A percentile compares a stretch with the other conserved stretches of the same genome.
phyloP scores from a whole-genome alignment of 2,797 vertebrate species.

The Meriones psammophilus region DNA sequence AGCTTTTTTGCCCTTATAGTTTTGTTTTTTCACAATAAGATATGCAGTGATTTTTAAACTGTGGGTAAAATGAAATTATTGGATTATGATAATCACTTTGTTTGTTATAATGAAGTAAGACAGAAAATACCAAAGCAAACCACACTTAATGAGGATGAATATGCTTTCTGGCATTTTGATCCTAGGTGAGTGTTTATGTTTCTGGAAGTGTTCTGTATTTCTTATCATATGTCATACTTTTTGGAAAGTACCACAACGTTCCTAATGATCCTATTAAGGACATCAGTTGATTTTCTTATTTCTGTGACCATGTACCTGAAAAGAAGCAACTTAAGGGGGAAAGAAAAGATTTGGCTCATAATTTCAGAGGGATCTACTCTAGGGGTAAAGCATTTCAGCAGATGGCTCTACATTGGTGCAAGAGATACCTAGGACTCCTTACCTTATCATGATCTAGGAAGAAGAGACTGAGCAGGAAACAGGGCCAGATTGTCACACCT shows the following conservation, averaged over 20 bases:
- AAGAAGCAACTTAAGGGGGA: not conserved
- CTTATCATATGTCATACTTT: not conserved
- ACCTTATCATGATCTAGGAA: not conserved
- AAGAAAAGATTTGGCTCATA: not conserved
- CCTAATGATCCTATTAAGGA: too few species aligned
- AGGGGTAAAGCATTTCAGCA: not conserved
- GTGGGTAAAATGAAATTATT: not conserved
- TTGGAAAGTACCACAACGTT: not conserved
- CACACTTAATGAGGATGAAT: not conserved
- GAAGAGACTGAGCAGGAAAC: not conserved
- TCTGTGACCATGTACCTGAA: not conserved
- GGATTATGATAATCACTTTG: not conserved
- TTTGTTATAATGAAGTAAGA: not conserved
- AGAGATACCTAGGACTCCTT: not conserved
- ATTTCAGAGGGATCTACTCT: not conserved
- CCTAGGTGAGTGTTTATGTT: not conserved
- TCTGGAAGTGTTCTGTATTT: not conserved
- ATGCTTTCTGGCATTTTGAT: not conserved
- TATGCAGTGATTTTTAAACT: not conserved
- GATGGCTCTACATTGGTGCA: rapidly evolving
- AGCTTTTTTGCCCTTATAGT: not conserved
- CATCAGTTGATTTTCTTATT: not conserved
- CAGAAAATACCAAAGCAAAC: not conserved
- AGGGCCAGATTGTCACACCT: not conserved
- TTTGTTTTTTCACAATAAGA: not conserved